Conservation (phyloP, 2,113 vertebrate species). For the Gadus chalcogrammus region DNA sequence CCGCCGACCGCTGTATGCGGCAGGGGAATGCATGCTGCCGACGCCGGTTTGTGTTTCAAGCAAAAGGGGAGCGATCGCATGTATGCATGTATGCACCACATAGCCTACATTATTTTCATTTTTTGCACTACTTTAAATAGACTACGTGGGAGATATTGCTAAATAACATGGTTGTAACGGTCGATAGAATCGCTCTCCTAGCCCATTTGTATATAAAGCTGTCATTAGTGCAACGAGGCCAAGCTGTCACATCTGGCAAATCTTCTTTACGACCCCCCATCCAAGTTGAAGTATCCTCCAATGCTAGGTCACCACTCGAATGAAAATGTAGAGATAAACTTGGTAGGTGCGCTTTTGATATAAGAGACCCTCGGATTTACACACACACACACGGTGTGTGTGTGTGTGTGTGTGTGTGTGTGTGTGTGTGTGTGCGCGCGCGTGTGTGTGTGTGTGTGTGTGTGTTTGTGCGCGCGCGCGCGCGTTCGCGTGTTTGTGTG, state of each 20-base stretch:
- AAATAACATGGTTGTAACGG: not conserved
- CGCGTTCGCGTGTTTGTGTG: not conserved
- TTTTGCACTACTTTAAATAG: too few relatives aligned
- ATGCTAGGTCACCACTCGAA: not conserved
- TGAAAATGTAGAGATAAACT: not conserved
- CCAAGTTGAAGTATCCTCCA: not conserved
- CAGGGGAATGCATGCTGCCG: conserved; percentile 19
- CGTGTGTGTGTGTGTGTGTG: not conserved
- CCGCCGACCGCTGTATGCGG: conserved; percentile 10
- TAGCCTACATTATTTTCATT: too few relatives aligned
- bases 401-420: too few relatives aligned
- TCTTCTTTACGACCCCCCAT: conserved; percentile 12
- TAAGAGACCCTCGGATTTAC: too few relatives aligned
- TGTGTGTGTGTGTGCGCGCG: not conserved
- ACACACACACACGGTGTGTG: too few relatives aligned
- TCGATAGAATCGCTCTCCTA: not conserved
- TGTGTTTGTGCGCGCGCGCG: not conserved
- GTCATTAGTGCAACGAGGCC: conserved; percentile 6
- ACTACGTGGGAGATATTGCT: not conserved
- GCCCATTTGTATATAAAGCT: not conserved
- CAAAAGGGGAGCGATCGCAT: too few relatives aligned
- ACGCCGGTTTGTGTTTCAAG: conserved; percentile 3
- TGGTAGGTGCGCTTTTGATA: too few relatives aligned
- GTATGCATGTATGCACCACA: too few relatives aligned
- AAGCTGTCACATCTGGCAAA: conserved; percentile 41